Evolutionary conservation across 2,113 vertebrate genomes (phyloP).

Genomic region (Hylia prasina): DNA sequence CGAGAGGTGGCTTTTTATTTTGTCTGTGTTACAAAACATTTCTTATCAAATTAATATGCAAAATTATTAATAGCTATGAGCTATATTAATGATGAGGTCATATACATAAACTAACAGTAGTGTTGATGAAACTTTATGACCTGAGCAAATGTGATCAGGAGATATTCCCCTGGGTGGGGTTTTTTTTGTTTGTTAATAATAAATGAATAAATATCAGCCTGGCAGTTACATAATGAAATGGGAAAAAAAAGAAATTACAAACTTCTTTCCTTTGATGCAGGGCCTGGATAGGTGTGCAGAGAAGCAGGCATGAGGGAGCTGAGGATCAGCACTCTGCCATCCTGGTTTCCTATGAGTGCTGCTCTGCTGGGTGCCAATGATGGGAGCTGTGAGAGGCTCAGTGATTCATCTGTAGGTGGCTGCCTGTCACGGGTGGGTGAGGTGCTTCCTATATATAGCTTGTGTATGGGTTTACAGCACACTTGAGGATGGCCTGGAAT

Average conservation of each 20-base stretch:
- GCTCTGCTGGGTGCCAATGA: neutral
- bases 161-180: neutral
- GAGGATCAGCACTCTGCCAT: neutral
- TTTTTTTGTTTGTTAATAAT: neutral
- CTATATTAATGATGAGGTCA: neutral
- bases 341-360: neutral
- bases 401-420: conserved; percentile 47
- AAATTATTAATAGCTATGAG: neutral
- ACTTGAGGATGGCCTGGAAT: conserved; percentile 8
- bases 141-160: neutral
- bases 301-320: neutral
- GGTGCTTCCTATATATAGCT: conserved; percentile 14
- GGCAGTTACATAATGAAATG: neutral
- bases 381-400: neutral
- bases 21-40: neutral
- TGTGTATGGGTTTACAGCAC: neutral
- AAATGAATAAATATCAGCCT: neutral
- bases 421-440: conserved; percentile 49
- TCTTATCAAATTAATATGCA: neutral
- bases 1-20: neutral
- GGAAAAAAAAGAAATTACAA: neutral
- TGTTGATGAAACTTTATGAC: neutral
- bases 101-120: neutral
- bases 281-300: neutral
- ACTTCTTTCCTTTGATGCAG: neutral